Conservation (phyloP, 2,113 vertebrate genomes). For the Chloroceryle aenea region DNA sequence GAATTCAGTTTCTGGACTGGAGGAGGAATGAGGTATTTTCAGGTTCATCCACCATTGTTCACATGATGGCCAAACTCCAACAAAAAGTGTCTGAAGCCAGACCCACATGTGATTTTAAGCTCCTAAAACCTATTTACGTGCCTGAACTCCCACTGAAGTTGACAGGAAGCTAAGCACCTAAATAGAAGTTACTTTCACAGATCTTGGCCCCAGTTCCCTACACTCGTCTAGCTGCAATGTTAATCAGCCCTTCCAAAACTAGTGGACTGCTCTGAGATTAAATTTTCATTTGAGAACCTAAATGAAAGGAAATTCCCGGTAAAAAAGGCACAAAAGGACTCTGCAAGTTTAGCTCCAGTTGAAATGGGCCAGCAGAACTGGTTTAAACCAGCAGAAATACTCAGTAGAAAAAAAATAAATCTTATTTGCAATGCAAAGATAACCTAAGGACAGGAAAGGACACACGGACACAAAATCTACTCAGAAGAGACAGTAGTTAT, state of each 20-base stretch:
- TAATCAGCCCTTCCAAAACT: not conserved
- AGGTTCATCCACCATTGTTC: not conserved
- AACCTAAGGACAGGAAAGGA: slow-evolving; percentile 45
- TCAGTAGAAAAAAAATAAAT: not conserved
- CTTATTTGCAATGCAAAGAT: not conserved
- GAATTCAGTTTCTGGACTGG: not conserved
- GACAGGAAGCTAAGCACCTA: slow-evolving; percentile 21
- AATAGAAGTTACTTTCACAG: slow-evolving; percentile 12
- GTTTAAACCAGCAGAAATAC: not conserved
- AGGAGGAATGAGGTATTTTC: slow-evolving; percentile 16
- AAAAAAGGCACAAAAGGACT: not conserved
- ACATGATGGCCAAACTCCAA: not conserved
- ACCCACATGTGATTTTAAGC: not conserved
- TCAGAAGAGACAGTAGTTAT: not conserved
- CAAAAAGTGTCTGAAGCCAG: not conserved
- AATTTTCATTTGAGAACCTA: not conserved
- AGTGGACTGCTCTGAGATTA: not conserved
- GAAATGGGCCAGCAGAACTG: not conserved
- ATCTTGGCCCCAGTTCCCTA: not conserved
- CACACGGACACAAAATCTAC: not conserved
- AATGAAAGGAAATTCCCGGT: not conserved
- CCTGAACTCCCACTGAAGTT: slow-evolving; percentile 9
- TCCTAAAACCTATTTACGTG: slow-evolving; percentile 18
- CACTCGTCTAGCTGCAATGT: not conserved
- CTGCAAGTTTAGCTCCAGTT: not conserved